phyloP scores from a whole-genome alignment of 1,140 invertebrate species.

The Drosophila jambulina region DNA sequence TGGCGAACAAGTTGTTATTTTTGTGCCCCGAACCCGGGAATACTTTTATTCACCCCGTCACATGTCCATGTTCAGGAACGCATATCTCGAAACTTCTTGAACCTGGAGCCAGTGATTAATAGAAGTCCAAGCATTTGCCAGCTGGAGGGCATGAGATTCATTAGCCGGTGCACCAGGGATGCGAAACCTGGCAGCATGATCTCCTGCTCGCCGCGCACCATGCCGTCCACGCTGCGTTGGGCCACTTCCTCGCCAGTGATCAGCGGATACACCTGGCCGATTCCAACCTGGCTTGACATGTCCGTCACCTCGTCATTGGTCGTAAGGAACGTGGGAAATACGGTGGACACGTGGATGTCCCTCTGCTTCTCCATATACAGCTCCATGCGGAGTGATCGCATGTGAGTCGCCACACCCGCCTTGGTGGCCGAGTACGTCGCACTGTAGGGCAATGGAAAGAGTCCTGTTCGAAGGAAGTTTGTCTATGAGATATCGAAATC shows the following conservation, averaged over 20 bases:
- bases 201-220: slow-evolving; percentile 55
- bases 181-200: slow-evolving; percentile 35
- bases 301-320: slow-evolving; percentile 47
- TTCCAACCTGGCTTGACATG: neutral
- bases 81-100: slow-evolving; percentile 9
- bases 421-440: slow-evolving; percentile 89
- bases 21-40: neutral
- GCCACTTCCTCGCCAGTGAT: slow-evolving; percentile 46
- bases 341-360: slow-evolving; percentile 56
- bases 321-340: slow-evolving; percentile 48
- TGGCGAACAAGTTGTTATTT: neutral
- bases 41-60: slow-evolving; percentile 7
- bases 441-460: slow-evolving; percentile 44
- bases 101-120: neutral
- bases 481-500: neutral
- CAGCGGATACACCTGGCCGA: slow-evolving; percentile 44
- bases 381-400: slow-evolving; percentile 87
- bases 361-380: slow-evolving; percentile 38
- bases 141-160: slow-evolving; percentile 27
- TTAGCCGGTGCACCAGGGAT: slow-evolving; percentile 2
- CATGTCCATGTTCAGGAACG: neutral
- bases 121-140: slow-evolving; percentile 33
- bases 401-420: slow-evolving; percentile 89
- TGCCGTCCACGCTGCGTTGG: slow-evolving; percentile 44
- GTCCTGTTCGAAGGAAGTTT: slow-evolving; percentile 1